phyloP scores from a whole-genome alignment of 2,888 invertebrate genomes.

The Drosophila gaucha region DNA sequence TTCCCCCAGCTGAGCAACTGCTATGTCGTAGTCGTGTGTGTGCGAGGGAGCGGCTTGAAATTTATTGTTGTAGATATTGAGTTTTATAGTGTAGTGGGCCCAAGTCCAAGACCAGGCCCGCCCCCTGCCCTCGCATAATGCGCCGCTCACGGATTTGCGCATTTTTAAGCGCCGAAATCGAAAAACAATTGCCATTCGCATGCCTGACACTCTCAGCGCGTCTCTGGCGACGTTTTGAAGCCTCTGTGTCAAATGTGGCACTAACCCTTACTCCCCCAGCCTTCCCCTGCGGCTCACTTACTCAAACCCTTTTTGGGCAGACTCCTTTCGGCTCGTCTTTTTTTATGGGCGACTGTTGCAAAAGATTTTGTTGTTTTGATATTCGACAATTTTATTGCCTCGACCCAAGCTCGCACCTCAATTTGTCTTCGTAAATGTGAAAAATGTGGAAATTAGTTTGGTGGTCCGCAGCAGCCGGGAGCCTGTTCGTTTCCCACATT shows the following conservation, averaged over 20 bases:
- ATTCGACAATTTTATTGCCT: conserved; percentile 82
- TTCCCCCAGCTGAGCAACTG: conserved; percentile 56
- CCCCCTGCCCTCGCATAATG: conserved; percentile 16
- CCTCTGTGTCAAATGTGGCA: conserved; percentile 61
- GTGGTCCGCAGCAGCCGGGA: conserved; percentile 43
- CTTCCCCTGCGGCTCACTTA: not conserved
- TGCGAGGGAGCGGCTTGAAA: conserved; percentile 53
- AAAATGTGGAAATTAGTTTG: conserved; percentile 84
- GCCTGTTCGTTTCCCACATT: conserved; percentile 52
- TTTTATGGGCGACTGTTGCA: conserved; percentile 70
- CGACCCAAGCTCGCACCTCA: conserved; percentile 84
- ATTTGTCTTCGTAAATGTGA: conserved; percentile 84
- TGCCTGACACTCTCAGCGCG: conserved; percentile 67
- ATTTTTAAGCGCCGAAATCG: conserved; percentile 75
- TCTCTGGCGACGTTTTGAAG: conserved; percentile 47
- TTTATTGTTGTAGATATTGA: conserved; percentile 82
- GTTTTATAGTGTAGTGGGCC: conserved; percentile 73
- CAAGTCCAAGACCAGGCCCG: conserved; percentile 27
- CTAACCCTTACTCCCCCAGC: conserved; percentile 20
- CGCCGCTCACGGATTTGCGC: conserved; percentile 57
- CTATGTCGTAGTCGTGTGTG: conserved; percentile 47
- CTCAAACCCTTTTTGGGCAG: conserved; percentile 53
- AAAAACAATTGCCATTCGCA: conserved; percentile 81
- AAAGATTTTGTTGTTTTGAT: conserved; percentile 80
- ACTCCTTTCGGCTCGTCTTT: conserved; percentile 32